These are phyloP conservation scores for Pyralis farinalis DNA, from an alignment of 2,888 invertebrate genomes.

Conservation along the genomic window DNA sequence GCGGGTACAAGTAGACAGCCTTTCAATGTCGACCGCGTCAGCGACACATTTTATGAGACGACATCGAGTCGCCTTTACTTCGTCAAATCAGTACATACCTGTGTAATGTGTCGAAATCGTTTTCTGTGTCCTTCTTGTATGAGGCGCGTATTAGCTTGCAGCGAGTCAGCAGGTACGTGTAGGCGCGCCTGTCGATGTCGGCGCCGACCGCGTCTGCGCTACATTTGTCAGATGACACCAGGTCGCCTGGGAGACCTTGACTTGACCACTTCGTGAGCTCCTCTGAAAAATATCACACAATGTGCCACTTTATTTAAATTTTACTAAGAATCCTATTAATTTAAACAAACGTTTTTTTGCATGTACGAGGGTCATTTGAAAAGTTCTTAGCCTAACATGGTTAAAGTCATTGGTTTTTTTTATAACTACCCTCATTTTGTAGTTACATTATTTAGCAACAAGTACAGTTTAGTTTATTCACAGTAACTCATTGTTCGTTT, in stretches of 20 bases:
- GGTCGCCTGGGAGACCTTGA: constrained; percentile 48
- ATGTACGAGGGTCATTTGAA: no score
- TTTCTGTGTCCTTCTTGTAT: constrained; percentile 41
- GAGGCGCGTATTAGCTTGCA: constrained; percentile 53
- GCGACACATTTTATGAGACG: constrained; percentile 23
- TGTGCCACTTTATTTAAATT: no score
- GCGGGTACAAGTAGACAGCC: constrained; percentile 54
- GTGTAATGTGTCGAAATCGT: constrained; percentile 33
- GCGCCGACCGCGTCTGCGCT: constrained; percentile 41
- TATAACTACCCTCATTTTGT: no score
- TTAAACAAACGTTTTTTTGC: no score
- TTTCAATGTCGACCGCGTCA: constrained; percentile 47
- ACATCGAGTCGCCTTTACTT: no score
- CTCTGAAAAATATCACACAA: constrained; percentile 37
- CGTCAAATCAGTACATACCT: constrained; percentile 32
- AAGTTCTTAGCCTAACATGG: no score
- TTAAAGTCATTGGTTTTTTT: no score
- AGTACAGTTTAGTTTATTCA: no score
- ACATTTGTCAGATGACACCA: constrained; percentile 48
- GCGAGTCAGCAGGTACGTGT: constrained; percentile 58
- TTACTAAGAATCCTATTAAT: no score
- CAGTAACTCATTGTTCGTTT: no score
- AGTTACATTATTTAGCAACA: no score
- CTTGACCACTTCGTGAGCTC: constrained; percentile 58
- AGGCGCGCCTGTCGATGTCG: constrained; percentile 50